Conservation (phyloP, 2,888 invertebrate species). For the Rugalucina vietnamica region DNA sequence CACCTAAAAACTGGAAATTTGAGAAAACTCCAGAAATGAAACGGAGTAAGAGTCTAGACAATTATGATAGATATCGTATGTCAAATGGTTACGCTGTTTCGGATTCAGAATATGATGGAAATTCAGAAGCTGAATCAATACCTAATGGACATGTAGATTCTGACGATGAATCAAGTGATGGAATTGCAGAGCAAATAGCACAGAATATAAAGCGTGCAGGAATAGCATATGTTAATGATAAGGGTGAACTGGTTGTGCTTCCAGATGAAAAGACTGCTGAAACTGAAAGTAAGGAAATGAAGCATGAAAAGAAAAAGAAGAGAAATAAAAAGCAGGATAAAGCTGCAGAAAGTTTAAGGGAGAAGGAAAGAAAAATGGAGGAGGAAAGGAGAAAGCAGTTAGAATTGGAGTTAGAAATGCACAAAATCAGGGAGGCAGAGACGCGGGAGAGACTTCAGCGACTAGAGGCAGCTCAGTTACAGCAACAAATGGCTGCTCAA, state of each 20-base stretch:
- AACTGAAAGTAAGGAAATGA: constrained; percentile 65
- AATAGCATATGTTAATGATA: constrained; percentile 70
- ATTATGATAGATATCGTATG: constrained; percentile 46
- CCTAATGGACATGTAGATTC: constrained; percentile 34
- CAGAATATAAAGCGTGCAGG: constrained; percentile 70
- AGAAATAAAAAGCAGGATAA: constrained; percentile 51
- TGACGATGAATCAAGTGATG: constrained; percentile 57
- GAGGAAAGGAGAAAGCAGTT: constrained; percentile 67
- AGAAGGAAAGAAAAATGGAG: constrained; percentile 71
- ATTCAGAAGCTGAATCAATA: constrained; percentile 12
- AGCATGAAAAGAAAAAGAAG: constrained; percentile 66
- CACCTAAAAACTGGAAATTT: constrained; percentile 63
- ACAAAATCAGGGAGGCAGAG: constrained; percentile 69
- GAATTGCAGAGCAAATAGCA: constrained; percentile 38
- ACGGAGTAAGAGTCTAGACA: constrained; percentile 7
- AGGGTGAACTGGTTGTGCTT: constrained; percentile 70
- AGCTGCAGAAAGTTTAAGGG: constrained; percentile 58
- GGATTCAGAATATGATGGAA: constrained; percentile 35
- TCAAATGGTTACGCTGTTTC: constrained; percentile 40
- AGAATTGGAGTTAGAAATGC: constrained; percentile 72
- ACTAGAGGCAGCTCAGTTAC: constrained; percentile 69
- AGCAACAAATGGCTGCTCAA: constrained; percentile 67
- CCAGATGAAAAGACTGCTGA: constrained; percentile 64
- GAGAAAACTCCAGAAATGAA: neutral
- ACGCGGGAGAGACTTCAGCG: constrained; percentile 70